phyloP scores from a whole-genome alignment of 2,888 invertebrate genomes.

The Lithophane leautieri region DNA sequence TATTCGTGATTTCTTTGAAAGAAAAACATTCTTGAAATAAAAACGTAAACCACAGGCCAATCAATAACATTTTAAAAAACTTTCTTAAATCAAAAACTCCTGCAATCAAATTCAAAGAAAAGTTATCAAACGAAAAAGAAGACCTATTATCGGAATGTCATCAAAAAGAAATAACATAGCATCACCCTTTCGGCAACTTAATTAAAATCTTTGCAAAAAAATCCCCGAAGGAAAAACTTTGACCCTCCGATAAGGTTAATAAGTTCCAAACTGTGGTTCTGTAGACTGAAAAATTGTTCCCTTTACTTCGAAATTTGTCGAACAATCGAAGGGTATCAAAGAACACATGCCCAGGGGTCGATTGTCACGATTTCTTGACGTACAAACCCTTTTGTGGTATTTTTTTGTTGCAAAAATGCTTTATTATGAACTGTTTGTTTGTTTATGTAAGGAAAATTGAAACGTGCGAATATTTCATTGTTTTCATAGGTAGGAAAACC shows the following conservation, averaged over 20 bases:
- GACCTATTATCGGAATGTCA: constrained; percentile 88
- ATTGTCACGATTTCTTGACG: constrained; percentile 54
- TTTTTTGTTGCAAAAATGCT: constrained; percentile 39
- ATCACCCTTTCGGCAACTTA: constrained; percentile 85
- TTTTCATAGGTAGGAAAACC: constrained; percentile 8
- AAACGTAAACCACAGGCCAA: constrained; percentile 22
- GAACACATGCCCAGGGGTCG: constrained; percentile 50
- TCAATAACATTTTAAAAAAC: constrained; percentile 50
- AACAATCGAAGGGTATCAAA: constrained; percentile 62
- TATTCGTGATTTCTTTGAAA: not conserved
- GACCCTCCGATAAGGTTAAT: constrained; percentile 65
- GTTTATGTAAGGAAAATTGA: constrained; percentile 19
- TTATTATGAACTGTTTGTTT: constrained; percentile 36
- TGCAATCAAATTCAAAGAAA: constrained; percentile 79
- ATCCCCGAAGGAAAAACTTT: constrained; percentile 51
- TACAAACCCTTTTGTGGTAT: constrained; percentile 59
- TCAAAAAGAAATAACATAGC: constrained; percentile 87
- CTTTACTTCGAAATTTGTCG: constrained; percentile 59
- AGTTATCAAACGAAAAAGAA: constrained; percentile 73
- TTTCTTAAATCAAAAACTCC: constrained; percentile 58
- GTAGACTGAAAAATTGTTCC: constrained; percentile 57
- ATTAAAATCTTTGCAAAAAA: constrained; percentile 80
- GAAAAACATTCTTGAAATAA: not conserved
- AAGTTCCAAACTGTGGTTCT: constrained; percentile 58
- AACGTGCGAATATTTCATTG: not conserved